Base-by-base conservation (phyloP, 2,113 vertebrate genomes). In the Suricata suricatta region DNA sequence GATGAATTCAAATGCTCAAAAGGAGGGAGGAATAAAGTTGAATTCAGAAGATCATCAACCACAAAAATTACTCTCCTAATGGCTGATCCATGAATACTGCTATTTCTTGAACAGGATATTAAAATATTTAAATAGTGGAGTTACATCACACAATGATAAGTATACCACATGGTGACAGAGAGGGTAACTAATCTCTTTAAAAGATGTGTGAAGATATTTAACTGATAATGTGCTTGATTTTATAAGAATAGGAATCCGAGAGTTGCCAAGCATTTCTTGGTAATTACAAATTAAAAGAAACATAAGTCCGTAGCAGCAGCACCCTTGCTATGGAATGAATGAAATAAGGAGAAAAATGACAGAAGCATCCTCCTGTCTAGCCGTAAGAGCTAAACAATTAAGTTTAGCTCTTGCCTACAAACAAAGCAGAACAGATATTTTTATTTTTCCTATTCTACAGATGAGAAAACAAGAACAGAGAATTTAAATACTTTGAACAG, bases 401-500 rank as follows among this genome's bases (percentile, higher is more conserved):
- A 66, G 25, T 93, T 90, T 93, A 68, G 66, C 44, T 95, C 52
- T 86, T 74, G 66, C 47, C 72, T 57, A 33, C 92, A 72, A 90
- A 93, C 57, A 95, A 96, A 97, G 66, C 63, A 69, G 25, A 87
- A 72, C 7, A 60, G 74, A 21, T 71, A 16, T 23, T 93, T 97
- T 64, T 92, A 17, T 38, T 90, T 93, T 92, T 81, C 60, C 68
- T 95, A 25, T 74, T 97, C 96, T 96, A 63, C 13, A 96, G 90
- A 86, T 68, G 52, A 93, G 35, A 91, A 96, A 77, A 79, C 52
- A 96, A 68, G 50, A 82, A 82, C 5, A 85, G 57, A n/a, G 54
- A 90, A 57, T 63, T 35, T 12, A 87, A 96, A 82, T 74, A 50
- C 83, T 57, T 23, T 77, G 57, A 94, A 52, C 44, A 57, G 72